A percentile compares a stretch with the other conserved stretches of the same genome.
These are phyloP conservation scores for Atopsyche davidsoni DNA, from an alignment of 1,140 invertebrate species.

Conservation along the genomic window DNA sequence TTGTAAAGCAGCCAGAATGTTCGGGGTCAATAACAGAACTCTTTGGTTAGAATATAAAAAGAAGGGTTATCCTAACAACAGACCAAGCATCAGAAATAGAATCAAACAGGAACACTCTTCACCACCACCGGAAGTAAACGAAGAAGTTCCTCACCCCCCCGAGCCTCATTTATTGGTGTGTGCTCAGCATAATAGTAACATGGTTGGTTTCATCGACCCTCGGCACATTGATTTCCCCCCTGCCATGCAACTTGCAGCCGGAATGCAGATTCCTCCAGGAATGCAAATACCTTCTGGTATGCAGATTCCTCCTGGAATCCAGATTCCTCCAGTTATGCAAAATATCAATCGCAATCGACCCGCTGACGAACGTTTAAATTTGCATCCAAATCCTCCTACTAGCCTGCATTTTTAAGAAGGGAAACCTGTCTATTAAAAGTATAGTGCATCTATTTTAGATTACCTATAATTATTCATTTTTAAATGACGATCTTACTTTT, in stretches of 20 bases:
- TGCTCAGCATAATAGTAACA: constrained; percentile 45
- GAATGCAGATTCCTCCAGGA: no score
- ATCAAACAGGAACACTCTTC: constrained; percentile 58
- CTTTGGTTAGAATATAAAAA: constrained; percentile 80
- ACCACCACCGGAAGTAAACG: constrained; percentile 44
- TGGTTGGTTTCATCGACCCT: constrained; percentile 54
- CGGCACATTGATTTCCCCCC: constrained; percentile 51
- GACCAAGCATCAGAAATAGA: constrained; percentile 65
- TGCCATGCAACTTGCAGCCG: constrained; percentile 47
- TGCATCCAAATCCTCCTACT: no score
- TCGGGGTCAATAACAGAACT: constrained; percentile 76
- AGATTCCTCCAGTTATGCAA: no score
- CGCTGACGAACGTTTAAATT: no score
- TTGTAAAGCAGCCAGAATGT: constrained; percentile 74
- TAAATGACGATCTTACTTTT: no score
- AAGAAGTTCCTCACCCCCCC: constrained; percentile 38
- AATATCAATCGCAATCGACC: no score
- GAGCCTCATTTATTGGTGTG: constrained; percentile 42
- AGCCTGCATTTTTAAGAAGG: no score
- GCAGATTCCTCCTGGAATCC: no score
- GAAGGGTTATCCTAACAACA: constrained; percentile 68
- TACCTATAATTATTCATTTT: no score
- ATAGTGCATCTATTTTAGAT: no score
- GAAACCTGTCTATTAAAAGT: no score
- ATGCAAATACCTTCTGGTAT: no score